phyloP scores from a whole-genome alignment of 2,113 vertebrate species.

The Pseudorasbora parva region DNA sequence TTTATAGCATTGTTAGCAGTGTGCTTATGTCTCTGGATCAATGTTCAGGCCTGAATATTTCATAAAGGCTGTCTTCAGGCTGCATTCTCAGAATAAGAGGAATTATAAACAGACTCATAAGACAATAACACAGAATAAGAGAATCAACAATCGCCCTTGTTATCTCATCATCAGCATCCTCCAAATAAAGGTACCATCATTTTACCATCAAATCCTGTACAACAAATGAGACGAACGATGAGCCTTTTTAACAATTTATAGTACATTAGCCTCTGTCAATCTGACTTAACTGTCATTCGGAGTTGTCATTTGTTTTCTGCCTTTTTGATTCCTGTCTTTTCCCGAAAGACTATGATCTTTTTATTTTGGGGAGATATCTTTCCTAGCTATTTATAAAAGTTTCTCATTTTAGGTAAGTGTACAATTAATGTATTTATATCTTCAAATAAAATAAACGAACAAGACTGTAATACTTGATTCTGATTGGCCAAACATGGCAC shows the following conservation, averaged over 20 bases:
- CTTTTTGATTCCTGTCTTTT: conserved; percentile 23
- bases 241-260: conserved; percentile 40
- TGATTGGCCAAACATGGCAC: not conserved
- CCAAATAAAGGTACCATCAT: conserved; percentile 37
- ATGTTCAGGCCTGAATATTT: conserved; percentile 56
- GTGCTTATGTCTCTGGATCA: conserved; percentile 53
- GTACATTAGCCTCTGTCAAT: conserved; percentile 14
- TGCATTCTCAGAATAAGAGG: not conserved
- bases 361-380: not conserved
- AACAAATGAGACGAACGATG: conserved; percentile 27
- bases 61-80: conserved; percentile 45
- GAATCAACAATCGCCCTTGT: conserved; percentile 6
- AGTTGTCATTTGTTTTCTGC: conserved; percentile 30
- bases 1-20: conserved; percentile 49
- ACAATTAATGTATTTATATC: not conserved
- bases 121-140: conserved; percentile 3
- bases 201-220: conserved; percentile 1
- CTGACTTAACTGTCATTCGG: conserved; percentile 33
- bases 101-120: not conserved
- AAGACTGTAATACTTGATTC: not conserved
- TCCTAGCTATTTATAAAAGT: not conserved
- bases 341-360: not conserved
- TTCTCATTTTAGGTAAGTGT: not conserved
- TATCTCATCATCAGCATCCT: not conserved
- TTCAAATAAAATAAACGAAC: not conserved